A percentile compares a stretch with the other conserved stretches of the same genome.
These are phyloP conservation scores for Didymodactylos carnosus DNA, from an alignment of 2,888 invertebrate genomes.

Conservation along the genomic window DNA sequence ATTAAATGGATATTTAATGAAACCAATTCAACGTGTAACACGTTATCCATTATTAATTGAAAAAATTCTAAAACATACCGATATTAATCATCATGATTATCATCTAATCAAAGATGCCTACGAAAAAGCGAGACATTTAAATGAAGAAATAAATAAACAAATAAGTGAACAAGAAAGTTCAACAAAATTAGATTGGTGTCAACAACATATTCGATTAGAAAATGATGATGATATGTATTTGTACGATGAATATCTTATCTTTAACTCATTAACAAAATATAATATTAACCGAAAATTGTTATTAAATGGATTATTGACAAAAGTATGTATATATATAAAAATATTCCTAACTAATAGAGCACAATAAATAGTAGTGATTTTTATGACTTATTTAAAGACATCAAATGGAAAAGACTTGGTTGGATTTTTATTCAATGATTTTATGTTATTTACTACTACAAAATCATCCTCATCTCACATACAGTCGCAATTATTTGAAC, in stretches of 20 bases:
- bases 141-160: conserved; percentile 41
- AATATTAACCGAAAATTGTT: conserved; percentile 21
- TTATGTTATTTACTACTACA: conserved; percentile 44
- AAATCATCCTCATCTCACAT: not conserved
- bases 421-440: conserved; percentile 55
- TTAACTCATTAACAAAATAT: not conserved
- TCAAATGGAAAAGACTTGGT: conserved; percentile 50
- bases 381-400: too few relatives aligned
- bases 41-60: conserved; percentile 43
- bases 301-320: not conserved
- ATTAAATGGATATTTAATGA: conserved; percentile 52
- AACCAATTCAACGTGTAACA: conserved; percentile 62
- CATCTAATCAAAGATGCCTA: conserved; percentile 47
- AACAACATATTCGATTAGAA: conserved; percentile 21
- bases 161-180: conserved; percentile 52
- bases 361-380: too few relatives aligned
- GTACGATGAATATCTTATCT: not conserved
- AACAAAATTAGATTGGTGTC: conserved; percentile 29
- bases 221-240: conserved; percentile 32
- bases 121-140: conserved; percentile 40
- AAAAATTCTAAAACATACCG: conserved; percentile 43
- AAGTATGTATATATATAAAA: too few relatives aligned
- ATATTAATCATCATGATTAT: conserved; percentile 43
- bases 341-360: too few relatives aligned
- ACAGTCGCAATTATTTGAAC: not conserved